Percentiles rank a stretch among this genome's conserved stretches.
phyloP scores from a whole-genome alignment of 2,797 vertebrate species.

The Cirrhinus molitorella region DNA sequence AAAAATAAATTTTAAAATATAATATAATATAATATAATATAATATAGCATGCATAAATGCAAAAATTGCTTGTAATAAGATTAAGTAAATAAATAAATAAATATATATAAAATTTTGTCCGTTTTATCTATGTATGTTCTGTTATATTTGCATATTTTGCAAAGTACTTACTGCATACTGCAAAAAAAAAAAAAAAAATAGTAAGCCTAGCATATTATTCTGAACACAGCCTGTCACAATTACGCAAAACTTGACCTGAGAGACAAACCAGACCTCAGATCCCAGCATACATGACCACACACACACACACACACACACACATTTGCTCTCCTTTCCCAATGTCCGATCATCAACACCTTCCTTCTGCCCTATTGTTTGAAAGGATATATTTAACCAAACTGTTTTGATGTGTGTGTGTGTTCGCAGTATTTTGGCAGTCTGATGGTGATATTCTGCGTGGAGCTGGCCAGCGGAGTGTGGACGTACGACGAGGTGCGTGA shows the following conservation, averaged over 20 bases:
- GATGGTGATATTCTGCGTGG: constrained; percentile 95
- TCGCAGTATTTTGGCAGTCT: constrained; percentile 94
- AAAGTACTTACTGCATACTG: not conserved
- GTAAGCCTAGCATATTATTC: not conserved
- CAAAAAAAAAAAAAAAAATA: no score
- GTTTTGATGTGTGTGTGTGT: constrained; percentile 25
- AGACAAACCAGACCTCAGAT: constrained; percentile 22
- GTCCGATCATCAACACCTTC: constrained; percentile 12
- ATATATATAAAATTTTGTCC: no score
- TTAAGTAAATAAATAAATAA: no score
- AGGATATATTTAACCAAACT: constrained; percentile 35
- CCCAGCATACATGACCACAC: not conserved
- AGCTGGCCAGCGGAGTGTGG: constrained; percentile 95
- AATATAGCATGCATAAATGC: no score
- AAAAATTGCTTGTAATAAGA: not conserved
- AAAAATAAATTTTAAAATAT: no score
- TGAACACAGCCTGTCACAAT: not conserved
- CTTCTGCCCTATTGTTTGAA: constrained; percentile 27
- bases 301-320: not conserved
- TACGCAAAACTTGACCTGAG: not conserved
- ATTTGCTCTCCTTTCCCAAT: not conserved
- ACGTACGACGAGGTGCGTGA: constrained; percentile 86
- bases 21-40: no score
- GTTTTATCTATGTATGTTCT: not conserved
- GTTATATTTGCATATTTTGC: not conserved